Conservation (phyloP, 2,888 invertebrate genomes). For the Trypoxylon attenuatum region DNA sequence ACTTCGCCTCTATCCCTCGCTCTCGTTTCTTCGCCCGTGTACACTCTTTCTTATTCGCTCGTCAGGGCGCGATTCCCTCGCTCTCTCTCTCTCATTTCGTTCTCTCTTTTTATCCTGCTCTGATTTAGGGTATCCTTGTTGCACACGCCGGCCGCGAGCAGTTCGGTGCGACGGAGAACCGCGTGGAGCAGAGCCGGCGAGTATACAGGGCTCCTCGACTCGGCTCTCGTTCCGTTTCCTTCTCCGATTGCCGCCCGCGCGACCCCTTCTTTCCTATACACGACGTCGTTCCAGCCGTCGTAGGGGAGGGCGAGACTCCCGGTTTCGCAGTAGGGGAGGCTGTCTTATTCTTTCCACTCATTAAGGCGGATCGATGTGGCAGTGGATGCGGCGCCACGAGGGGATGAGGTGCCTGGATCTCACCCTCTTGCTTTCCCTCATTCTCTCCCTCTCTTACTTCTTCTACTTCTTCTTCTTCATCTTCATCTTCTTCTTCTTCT, state of each 20-base stretch:
- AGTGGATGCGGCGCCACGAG: slow-evolving; percentile 64
- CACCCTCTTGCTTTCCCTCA: not conserved
- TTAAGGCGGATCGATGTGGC: slow-evolving; percentile 75
- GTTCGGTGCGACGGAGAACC: not conserved
- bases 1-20: slow-evolving; percentile 18
- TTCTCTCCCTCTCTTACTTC: too few relatives aligned
- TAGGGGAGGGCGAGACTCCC: slow-evolving; percentile 58
- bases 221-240: slow-evolving; percentile 56
- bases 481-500: too few relatives aligned
- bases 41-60: slow-evolving; percentile 17
- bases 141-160: not conserved
- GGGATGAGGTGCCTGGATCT: slow-evolving; percentile 32
- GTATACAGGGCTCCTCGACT: slow-evolving; percentile 21
- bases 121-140: too few relatives aligned
- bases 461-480: too few relatives aligned
- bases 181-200: not conserved
- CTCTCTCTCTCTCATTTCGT: not conserved
- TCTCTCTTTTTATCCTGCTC: not conserved
- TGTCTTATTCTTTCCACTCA: slow-evolving; percentile 75
- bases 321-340: slow-evolving; percentile 62
- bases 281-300: slow-evolving; percentile 52
- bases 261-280: slow-evolving; percentile 66
- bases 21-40: slow-evolving; percentile 14
- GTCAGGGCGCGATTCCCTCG: slow-evolving; percentile 13
- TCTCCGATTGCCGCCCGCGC: slow-evolving; percentile 59